Evolutionary conservation across 2,888 invertebrate genomes (phyloP), one percentile per base, ranked within the genome.

Genomic region (Drosophila suboccidentalis): DNA sequence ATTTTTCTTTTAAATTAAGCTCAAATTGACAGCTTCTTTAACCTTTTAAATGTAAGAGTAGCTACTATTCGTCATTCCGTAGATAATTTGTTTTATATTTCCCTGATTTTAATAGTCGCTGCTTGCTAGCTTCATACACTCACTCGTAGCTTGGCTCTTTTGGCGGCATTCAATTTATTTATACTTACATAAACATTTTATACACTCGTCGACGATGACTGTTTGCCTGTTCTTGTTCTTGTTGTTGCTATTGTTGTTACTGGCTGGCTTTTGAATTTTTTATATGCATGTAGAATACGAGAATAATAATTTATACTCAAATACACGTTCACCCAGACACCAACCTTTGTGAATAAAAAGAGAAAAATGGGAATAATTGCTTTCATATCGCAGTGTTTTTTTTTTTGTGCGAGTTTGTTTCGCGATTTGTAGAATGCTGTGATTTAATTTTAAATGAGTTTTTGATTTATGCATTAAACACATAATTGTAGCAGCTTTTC

Each of bases 361-460:
- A 34, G 19, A 22, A 44, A 44, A 44, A 55, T 43, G 17, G 8
- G 41, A 72, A 78, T 83, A 84, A 83, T 86, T 83, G 83, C 78
- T 79, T 75, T 75, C 74, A 78, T 78, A 68, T 71, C 67, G 68
- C 68, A 58, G 51, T 46, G 46, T 59, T 59, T 60, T 65, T 59
- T 39, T 59, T 39, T 22, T 9, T 38, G 32, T 39, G 47, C 53
- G 38, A 75, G 68, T 75, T 75, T 83, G 76, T 75, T 76, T 82
- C 78, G 72, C 72, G 86, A 86, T 86, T 79, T 79, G 86, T 74
- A 80, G 86, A 87, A 76, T 76, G 71, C 79, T 69, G 80, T 78
- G 86, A 87, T 86, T 87, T 88, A 78, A 88, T 87, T 88, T 86
- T 88, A 86, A 86, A 86, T 86, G 86, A 88, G 86, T 88, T 86